Evolutionary conservation across 92 coral and sea anemone species (phyloP), one percentile per base, ranked within the genome.

Genomic region (Nematostella vectensis): DNA sequence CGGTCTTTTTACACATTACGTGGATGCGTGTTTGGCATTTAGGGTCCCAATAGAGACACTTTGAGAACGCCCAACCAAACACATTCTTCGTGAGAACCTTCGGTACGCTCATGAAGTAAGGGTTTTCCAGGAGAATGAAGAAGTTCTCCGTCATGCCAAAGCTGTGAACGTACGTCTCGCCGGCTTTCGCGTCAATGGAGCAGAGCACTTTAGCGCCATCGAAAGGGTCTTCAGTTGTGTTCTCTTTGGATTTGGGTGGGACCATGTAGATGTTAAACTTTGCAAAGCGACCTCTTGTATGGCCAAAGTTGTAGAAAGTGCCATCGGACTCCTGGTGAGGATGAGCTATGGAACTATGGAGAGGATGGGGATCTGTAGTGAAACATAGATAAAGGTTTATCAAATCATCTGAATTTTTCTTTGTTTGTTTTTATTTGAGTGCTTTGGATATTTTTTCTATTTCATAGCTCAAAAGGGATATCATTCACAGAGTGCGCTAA

Each of bases 121-220:
- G 96, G 31, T 64, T 67, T 29, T 81, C 82, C 11, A 71, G 65
- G 13, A 86, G 54, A 17, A 86, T 54, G 20, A 86, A 48, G 66
- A 65, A 81, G 33, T 77, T 81, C 33, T 86, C 82, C 30, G 96
- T 86, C 77, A 86, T 57, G 31, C 82, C 81, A 62, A 81, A 86
- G 54, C 96, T 81, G 51, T 86, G 96, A 16, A 74, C 26, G 51
- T 81, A 86, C 15, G 85, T 75, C n/a, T 54, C 62, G 13, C 68
- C 67, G 11, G 59, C 54, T 25, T 58, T 31, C 4, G 85, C 69
- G 9, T 71, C 58, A 19, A 86, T 51, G 40, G 79, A 42, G 25
- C 76, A 78, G 18, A 81, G 60, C 9, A 73, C 81, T 50, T 59
- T 76, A 28, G 77, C 88, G 3, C 88, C 84, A 12, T 75, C 72